phyloP scores from a whole-genome alignment of 2,113 vertebrate genomes.

The Thymallus thymallus region DNA sequence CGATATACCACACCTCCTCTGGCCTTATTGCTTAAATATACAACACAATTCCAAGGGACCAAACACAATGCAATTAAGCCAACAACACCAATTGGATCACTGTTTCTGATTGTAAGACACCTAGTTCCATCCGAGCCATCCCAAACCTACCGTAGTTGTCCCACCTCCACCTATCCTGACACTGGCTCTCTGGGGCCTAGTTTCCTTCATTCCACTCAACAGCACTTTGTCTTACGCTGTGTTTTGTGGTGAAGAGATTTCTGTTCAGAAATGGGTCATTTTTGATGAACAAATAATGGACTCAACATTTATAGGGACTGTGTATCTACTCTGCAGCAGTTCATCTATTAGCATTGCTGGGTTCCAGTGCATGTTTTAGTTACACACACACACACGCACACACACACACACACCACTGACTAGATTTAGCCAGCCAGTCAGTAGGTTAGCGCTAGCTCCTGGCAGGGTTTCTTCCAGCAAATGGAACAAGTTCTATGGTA shows the following conservation, averaged over 20 bases:
- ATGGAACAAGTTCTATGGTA: constrained; percentile 18
- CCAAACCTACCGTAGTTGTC: no score
- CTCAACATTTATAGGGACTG: constrained; percentile 35
- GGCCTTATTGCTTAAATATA: no score
- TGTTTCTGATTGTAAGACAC: not conserved
- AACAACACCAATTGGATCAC: no score
- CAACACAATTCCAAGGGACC: no score
- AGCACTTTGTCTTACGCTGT: no score
- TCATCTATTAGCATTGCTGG: not conserved
- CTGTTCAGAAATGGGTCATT: constrained; percentile 36
- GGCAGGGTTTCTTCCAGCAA: constrained; percentile 7
- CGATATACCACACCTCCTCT: no score
- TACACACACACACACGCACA: not conserved
- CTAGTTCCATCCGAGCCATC: not conserved
- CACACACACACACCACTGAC: constrained; percentile 5
- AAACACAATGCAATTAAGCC: no score
- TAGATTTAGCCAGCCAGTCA: constrained; percentile 15
- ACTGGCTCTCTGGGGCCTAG: no score
- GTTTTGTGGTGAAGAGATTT: constrained; percentile 1
- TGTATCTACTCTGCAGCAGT: constrained; percentile 41
- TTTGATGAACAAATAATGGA: constrained; percentile 48
- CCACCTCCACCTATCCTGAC: no score
- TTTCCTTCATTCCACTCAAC: no score
- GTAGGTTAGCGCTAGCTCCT: constrained; percentile 20
- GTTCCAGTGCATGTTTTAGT: not conserved